Conservation (phyloP, 2,797 vertebrate species). For the Acanthis flammea region DNA sequence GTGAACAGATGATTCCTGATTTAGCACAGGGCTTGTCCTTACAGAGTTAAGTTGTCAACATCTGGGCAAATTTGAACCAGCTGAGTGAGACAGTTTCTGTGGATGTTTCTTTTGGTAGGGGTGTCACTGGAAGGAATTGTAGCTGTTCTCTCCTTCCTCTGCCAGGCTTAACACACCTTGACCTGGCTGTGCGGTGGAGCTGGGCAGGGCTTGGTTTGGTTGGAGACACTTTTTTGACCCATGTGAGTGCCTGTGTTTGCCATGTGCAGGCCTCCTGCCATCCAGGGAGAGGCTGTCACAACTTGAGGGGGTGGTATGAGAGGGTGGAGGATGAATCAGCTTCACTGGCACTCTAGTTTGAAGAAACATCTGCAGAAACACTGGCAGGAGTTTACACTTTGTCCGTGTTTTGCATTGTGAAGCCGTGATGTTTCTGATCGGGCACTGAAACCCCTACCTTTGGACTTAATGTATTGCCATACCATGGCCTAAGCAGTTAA, state of each 20-base stretch:
- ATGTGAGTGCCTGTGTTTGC: neutral
- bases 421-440: neutral
- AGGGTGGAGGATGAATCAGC: neutral
- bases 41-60: conserved; percentile 9
- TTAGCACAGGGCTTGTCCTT: conserved; percentile 20
- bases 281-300: neutral
- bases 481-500: neutral
- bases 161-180: fast-evolving
- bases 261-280: neutral
- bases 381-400: neutral
- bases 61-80: neutral
- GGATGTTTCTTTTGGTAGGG: neutral
- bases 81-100: neutral
- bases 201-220: neutral
- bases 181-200: fast-evolving
- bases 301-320: neutral
- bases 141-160: neutral
- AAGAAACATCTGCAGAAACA: conserved; percentile 1
- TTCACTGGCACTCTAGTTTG: conserved; percentile 4
- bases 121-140: neutral
- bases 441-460: neutral
- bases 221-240: neutral
- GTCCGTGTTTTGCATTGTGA: neutral
- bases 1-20: neutral
- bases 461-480: neutral